These are phyloP conservation scores for Dysdera silvatica DNA, from an alignment of 1,140 invertebrate species.

Conservation along the genomic window DNA sequence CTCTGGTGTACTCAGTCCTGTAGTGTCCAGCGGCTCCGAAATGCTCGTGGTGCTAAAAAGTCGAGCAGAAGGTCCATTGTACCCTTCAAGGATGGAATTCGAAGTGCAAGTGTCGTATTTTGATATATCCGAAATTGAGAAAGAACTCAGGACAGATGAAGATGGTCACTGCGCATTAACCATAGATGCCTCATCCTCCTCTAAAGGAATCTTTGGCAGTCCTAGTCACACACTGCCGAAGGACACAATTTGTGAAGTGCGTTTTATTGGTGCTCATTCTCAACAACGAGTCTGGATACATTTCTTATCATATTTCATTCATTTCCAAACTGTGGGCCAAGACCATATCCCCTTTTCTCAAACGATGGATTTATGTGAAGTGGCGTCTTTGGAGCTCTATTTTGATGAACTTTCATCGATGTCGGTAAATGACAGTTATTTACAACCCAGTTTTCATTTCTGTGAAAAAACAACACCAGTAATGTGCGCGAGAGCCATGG, in stretches of 20 bases:
- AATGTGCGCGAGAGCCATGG: slow-evolving; percentile 33
- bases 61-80: slow-evolving; percentile 75
- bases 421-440: no score
- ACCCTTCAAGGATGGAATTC: slow-evolving; percentile 62
- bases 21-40: slow-evolving; percentile 70
- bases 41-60: slow-evolving; percentile 79
- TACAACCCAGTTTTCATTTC: slow-evolving; percentile 7
- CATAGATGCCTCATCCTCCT: slow-evolving; percentile 63
- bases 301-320: slow-evolving; percentile 49
- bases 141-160: background rate
- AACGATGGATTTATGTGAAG: slow-evolving; percentile 7
- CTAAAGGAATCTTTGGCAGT: slow-evolving; percentile 64
- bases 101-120: slow-evolving; percentile 71
- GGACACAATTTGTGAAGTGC: slow-evolving; percentile 77
- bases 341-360: slow-evolving; percentile 22
- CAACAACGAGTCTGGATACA: slow-evolving; percentile 78
- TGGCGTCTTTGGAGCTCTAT: slow-evolving; percentile 21
- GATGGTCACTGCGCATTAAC: slow-evolving; percentile 78
- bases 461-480: slow-evolving; percentile 33
- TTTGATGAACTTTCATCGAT: background rate
- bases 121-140: background rate
- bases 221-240: slow-evolving; percentile 70
- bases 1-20: slow-evolving; percentile 69
- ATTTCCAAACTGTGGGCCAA: slow-evolving; percentile 26
- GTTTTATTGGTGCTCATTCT: slow-evolving; percentile 59